Conservation (phyloP, 2,797 vertebrate genomes). For the Alauda arvensis region DNA sequence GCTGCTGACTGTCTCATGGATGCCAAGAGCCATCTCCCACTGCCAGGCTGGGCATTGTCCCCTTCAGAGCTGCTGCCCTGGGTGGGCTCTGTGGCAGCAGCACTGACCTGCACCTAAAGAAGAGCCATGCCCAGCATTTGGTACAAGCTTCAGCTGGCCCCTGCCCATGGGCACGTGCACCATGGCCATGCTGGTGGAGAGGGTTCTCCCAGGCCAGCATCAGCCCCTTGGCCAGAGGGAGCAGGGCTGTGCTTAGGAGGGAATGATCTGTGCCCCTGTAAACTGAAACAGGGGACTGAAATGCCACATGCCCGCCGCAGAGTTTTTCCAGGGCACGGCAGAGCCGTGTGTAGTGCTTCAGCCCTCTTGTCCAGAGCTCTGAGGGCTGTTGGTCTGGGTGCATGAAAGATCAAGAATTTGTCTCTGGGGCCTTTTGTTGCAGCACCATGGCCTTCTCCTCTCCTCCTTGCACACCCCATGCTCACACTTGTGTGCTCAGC, state of each 20-base stretch:
- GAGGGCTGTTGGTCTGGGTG: not conserved
- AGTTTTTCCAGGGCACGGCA: not conserved
- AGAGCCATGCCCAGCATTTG: accelerated
- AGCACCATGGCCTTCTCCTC: not conserved
- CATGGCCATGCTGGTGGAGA: not conserved
- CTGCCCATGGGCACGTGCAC: not conserved
- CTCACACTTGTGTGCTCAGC: not conserved
- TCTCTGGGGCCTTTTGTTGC: not conserved
- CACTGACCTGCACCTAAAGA: not conserved
- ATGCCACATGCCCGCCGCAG: not conserved
- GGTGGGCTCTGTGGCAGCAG: not conserved
- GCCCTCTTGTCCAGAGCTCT: not conserved
- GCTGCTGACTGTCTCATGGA: not conserved
- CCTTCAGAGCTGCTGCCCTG: not conserved
- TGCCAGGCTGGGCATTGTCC: not conserved
- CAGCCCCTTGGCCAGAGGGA: not conserved
- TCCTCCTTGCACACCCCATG: accelerated
- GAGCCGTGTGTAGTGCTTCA: not conserved
- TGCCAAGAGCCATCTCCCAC: not conserved
- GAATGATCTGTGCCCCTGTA: not conserved
- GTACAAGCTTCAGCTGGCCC: not conserved
- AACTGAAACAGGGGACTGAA: constrained; percentile 1
- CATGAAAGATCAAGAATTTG: not conserved
- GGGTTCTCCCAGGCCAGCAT: not conserved
- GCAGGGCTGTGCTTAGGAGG: not conserved